phyloP scores from a whole-genome alignment of 2,797 vertebrate species.

The Sebastes steindachneri region DNA sequence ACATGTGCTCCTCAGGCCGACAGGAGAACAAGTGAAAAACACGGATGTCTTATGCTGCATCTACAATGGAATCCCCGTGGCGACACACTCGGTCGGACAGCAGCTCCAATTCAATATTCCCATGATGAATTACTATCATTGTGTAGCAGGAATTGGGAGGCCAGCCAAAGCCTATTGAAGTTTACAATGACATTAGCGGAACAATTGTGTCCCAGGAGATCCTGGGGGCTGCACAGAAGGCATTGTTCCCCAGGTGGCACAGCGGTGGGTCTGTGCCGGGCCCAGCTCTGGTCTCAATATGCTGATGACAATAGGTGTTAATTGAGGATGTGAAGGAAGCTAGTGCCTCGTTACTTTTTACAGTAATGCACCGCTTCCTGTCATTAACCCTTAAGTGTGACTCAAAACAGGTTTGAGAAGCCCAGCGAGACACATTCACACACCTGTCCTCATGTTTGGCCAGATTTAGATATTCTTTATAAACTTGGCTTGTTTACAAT shows the following conservation, averaged over 20 bases:
- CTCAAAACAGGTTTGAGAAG: not conserved
- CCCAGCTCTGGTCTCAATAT: conserved; percentile 23
- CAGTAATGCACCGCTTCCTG: conserved; percentile 29
- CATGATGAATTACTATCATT: conserved; percentile 71
- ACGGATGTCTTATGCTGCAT: conserved; percentile 29
- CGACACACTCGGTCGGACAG: conserved; percentile 37
- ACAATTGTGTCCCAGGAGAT: conserved; percentile 72
- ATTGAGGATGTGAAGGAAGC: conserved; percentile 43
- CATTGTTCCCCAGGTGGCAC: conserved; percentile 67
- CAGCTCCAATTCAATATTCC: conserved; percentile 66
- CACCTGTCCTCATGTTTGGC: not conserved
- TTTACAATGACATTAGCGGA: conserved; percentile 70
- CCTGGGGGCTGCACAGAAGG: conserved; percentile 37
- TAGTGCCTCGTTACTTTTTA: conserved; percentile 6
- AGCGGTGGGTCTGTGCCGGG: conserved; percentile 32
- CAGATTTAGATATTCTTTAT: not conserved
- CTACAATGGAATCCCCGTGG: conserved; percentile 47
- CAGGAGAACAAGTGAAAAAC: conserved; percentile 41
- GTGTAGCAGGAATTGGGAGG: conserved; percentile 66
- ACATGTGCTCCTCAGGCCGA: conserved; percentile 29
- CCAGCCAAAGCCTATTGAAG: conserved; percentile 69
- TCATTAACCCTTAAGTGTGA: not conserved
- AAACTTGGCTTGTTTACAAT: not conserved
- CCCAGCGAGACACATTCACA: not conserved
- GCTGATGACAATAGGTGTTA: conserved; percentile 53